Evolutionary conservation across 2,888 invertebrate species (phyloP).

Genomic region (Masnerella sp.): DNA sequence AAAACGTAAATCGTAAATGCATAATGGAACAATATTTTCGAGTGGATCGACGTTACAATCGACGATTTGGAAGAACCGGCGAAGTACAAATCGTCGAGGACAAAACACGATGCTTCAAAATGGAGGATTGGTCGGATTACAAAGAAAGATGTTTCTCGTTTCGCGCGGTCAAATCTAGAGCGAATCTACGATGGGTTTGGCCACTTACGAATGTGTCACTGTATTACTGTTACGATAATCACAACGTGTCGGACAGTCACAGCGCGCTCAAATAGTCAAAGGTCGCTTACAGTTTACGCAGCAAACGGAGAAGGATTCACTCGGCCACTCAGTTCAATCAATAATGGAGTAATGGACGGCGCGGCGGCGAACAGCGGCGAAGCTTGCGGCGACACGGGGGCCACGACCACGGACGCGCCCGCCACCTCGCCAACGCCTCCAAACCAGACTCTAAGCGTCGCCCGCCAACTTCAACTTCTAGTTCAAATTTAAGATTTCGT

Average conservation of each 20-base stretch:
- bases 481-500: too few species aligned
- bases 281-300: slow-evolving; percentile 60
- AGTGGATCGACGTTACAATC: slow-evolving; percentile 27
- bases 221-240: slow-evolving; percentile 48
- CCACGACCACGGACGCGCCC: neutral
- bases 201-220: slow-evolving; percentile 56
- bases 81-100: slow-evolving; percentile 37
- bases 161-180: slow-evolving; percentile 19
- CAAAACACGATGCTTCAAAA: slow-evolving; percentile 56
- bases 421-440: slow-evolving; percentile 3
- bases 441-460: too few species aligned
- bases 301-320: slow-evolving; percentile 43
- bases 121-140: slow-evolving; percentile 46
- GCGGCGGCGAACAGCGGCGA: neutral
- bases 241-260: slow-evolving; percentile 41
- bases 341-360: slow-evolving; percentile 17
- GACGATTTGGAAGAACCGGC: slow-evolving; percentile 26
- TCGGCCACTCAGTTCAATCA: slow-evolving; percentile 33
- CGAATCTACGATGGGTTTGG: slow-evolving; percentile 35
- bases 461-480: too few species aligned
- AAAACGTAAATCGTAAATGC: neutral
- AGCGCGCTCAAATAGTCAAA: slow-evolving; percentile 46
- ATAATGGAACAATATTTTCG: slow-evolving; percentile 17
- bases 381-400: slow-evolving; percentile 11
- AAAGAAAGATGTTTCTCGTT: slow-evolving; percentile 38